A percentile compares a stretch with the other conserved stretches of the same genome.
These are phyloP conservation scores for Odontamblyopus rebecca DNA, from an alignment of 2,797 vertebrate genomes.

Conservation along the genomic window DNA sequence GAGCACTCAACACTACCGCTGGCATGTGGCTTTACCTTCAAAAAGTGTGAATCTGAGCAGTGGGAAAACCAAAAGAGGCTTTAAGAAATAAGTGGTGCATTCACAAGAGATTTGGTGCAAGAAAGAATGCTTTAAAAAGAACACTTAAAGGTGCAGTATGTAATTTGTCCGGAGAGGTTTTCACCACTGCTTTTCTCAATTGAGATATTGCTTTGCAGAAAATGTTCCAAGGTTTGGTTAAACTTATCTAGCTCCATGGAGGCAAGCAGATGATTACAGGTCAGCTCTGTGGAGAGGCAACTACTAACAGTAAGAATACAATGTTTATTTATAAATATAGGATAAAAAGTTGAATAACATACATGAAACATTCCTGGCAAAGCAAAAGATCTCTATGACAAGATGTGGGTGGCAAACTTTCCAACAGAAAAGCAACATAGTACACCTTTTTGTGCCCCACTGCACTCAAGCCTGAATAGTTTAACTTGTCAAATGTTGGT, in stretches of 20 bases:
- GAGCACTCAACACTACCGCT: constrained; percentile 26
- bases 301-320: background rate
- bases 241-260: background rate
- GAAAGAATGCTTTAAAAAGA: background rate
- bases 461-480: background rate
- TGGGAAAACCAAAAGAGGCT: constrained; percentile 30
- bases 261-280: background rate
- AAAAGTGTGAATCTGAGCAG: constrained; percentile 42
- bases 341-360: background rate
- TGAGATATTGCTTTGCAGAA: background rate
- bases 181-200: background rate
- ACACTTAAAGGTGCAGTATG: too few species aligned
- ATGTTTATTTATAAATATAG: too few species aligned
- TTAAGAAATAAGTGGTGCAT: constrained; percentile 5
- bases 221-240: too few species aligned
- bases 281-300: background rate
- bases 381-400: background rate
- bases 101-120: constrained; percentile 12
- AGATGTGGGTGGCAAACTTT: background rate
- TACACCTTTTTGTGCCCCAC: background rate
- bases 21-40: constrained; percentile 13
- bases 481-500: constrained; percentile 6
- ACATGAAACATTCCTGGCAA: background rate
- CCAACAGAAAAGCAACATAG: background rate
- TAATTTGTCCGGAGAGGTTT: too few species aligned